Evolutionary conservation across 2,888 invertebrate species (phyloP).

Genomic region (Polyommatus icarus): DNA sequence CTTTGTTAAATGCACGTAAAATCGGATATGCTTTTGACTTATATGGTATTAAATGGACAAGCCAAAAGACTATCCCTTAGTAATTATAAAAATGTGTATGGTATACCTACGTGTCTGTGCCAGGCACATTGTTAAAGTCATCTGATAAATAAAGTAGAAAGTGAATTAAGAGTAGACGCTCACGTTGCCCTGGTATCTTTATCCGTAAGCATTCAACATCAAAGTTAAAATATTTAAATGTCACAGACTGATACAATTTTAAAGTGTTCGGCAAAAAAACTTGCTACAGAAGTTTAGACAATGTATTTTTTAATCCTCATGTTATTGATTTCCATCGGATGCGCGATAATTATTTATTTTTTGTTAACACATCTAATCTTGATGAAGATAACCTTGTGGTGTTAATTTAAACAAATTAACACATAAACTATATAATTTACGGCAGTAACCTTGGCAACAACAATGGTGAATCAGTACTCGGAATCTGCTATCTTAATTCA

Average conservation of each 20-base stretch:
- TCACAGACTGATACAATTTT: background rate
- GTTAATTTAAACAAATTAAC: conserved; percentile 17
- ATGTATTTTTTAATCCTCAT: background rate
- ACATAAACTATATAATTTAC: conserved; percentile 13
- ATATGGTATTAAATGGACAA: too few relatives aligned
- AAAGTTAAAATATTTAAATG: background rate
- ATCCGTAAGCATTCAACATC: background rate
- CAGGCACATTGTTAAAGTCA: too few relatives aligned
- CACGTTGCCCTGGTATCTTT: too few relatives aligned
- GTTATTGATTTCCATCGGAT: background rate
- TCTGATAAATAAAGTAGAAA: too few relatives aligned
- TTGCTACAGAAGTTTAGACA: background rate
- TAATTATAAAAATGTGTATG: too few relatives aligned
- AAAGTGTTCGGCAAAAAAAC: background rate
- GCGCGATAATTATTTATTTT: background rate
- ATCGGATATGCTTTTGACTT: background rate
- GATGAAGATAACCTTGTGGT: conserved; percentile 3
- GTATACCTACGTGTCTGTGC: too few relatives aligned
- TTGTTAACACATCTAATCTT: background rate
- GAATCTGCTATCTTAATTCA: background rate
- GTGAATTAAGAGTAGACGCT: too few relatives aligned
- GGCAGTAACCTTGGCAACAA: conserved; percentile 17
- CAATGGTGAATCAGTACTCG: background rate
- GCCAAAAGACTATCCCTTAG: too few relatives aligned
- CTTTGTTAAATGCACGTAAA: background rate